Evolutionary conservation across 2,888 invertebrate species (phyloP), one percentile per base, ranked within the genome.

Genomic region (Latrodectus hesperus): DNA sequence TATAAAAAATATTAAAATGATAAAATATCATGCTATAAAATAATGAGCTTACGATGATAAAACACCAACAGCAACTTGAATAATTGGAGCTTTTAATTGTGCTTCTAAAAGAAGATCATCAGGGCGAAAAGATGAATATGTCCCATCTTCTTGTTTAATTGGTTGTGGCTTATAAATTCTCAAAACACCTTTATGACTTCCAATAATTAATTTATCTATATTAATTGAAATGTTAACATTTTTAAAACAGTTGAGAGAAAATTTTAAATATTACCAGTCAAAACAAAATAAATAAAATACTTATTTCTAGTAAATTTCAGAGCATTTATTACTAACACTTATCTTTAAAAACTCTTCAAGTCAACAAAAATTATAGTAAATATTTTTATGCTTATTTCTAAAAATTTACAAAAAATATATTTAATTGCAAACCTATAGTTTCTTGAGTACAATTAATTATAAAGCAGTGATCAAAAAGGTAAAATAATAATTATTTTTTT

Each of bases 61-160:
- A 92, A 95, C 95, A 74, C 98, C 99, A 70, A 94, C 94, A 91
- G 95, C 95, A 73, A 98, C 92, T 91, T 97, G 97, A 84, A 99
- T 91, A 84, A 99, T 95, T 4, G 96, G 95, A 77, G 94, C 93
- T 78, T 94, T 93, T 65, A 98, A 92, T 90, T 96, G 94, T 12
- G 94, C 94, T 93, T 99, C 98, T 89, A 98, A 93, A 86, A 98
- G 92, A 80, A 96, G 93, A 90, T 93, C 93, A 88, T 93, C 92
- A 14, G 93, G 90, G 72, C 91, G 90, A 78, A 88, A 91, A 3
- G 90, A 89, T 26, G 72, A 87, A 14, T 89, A 89, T 11, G 89
- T 84, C 11, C 87, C 84, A 72, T 85, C 78, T 71, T 89, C 87
- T 78, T 84, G 80, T 65, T 81, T 87, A 14, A 76, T 91, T 12